These are phyloP conservation scores for Fragum whitleyi DNA, from an alignment of 2,888 invertebrate species.

Conservation along the genomic window DNA sequence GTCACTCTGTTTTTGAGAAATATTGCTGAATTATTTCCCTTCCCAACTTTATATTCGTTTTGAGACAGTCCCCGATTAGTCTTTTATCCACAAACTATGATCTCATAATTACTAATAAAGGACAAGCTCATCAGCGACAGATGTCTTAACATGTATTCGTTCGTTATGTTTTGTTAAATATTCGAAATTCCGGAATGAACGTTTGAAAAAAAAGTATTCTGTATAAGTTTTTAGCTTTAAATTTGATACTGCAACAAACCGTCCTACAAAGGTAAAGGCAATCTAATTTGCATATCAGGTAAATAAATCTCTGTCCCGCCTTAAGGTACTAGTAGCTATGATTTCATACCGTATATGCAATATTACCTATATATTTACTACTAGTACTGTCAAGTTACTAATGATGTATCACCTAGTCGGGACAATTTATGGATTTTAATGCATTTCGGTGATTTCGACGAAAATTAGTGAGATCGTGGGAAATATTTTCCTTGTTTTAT, in stretches of 20 bases:
- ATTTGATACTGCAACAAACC: not conserved
- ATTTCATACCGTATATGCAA: constrained; percentile 23
- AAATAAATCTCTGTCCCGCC: constrained; percentile 17
- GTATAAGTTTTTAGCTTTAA: not conserved
- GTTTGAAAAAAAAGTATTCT: too few species aligned
- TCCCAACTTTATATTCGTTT: not conserved
- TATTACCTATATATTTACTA: constrained; percentile 19
- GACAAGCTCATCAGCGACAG: too few species aligned
- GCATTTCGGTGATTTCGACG: constrained; percentile 14
- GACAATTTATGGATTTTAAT: constrained; percentile 11
- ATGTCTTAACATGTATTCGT: too few species aligned
- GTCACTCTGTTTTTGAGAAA: not conserved
- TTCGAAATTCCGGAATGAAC: too few species aligned
- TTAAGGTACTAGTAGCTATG: constrained; percentile 1
- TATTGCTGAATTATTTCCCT: not conserved
- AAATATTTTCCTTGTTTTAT: not conserved
- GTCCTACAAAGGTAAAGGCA: not conserved
- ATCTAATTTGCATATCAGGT: constrained; percentile 23
- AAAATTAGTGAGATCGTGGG: not conserved
- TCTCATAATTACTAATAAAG: too few species aligned
- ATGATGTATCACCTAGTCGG: constrained; percentile 20
- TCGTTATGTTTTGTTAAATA: too few species aligned
- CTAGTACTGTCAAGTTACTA: not conserved
- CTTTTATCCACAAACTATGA: not conserved
- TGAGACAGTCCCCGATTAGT: not conserved